Evolutionary conservation across 2,888 invertebrate species (phyloP), one percentile per base, ranked within the genome.

Genomic region (Eupeodes latifasciatus): DNA sequence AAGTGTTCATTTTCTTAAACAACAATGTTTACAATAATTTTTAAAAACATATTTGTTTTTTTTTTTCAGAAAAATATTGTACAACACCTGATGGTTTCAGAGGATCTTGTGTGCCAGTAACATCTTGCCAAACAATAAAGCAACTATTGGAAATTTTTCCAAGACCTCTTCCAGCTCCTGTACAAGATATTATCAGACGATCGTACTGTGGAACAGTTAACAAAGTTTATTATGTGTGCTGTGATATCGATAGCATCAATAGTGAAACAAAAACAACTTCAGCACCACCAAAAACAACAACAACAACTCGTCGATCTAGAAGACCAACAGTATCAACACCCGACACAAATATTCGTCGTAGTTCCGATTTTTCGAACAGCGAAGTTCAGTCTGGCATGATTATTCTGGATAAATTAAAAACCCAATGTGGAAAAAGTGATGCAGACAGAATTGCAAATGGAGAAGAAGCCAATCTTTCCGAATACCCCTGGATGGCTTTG

Each of bases 401-500:
- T n/a, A 71, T 71, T 40, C 9, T 79, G 3, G n/a, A 44, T 0
- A 53, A 27, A 16, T n/a, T 34, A 11, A 40, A 59, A n/a, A 36
- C 34, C 0, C 1, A 44, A 0, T 96, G 96, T 91, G 96, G 96
- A 0, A 91, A 92, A 0, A 91, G 94, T 5, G 94, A 94, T 34
- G 91, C 93, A 11, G 94, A 94, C 67, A 94, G 95, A 90, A 95
- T 96, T 80, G 92, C 95, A 19, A 95, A 95, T 12, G 96, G 96
- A 0, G 94, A 95, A 74, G 93, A 94, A 87, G 95, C 96, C 0
- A 92, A 92, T 0, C 91, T 96, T 3, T 95, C 94, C 76, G 95
- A 96, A 90, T 96, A 95, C 93, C 96, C 96, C 0, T 96, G 96
- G 96, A 96, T 96, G 96, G 96, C 95, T 0, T 93, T 96, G 1